Evolutionary conservation across 2,797 vertebrate species (phyloP).

Genomic region (Lepus oiostolus): DNA sequence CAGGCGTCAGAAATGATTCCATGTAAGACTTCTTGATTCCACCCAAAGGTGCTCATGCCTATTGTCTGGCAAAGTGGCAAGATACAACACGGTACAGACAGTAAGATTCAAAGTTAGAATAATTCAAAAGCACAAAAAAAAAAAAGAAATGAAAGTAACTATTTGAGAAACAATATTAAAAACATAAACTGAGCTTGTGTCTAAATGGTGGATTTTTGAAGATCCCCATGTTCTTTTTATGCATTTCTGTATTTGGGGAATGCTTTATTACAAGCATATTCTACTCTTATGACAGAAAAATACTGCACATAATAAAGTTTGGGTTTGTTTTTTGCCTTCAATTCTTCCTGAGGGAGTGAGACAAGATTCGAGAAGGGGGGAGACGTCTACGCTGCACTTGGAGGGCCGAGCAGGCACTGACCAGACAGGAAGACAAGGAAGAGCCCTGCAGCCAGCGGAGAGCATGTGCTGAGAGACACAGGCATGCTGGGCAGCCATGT

Average conservation of each 20-base stretch:
- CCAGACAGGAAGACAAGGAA: not conserved
- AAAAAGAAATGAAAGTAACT: not conserved
- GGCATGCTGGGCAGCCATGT: too few relatives aligned
- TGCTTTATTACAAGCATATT: conserved; percentile 5
- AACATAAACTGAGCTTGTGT: not conserved
- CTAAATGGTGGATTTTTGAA: not conserved
- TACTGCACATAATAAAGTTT: conserved; percentile 32
- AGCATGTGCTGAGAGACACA: not conserved
- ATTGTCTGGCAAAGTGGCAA: not conserved
- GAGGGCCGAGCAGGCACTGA: not conserved
- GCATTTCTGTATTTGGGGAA: not conserved
- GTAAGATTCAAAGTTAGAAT: conserved; percentile 28
- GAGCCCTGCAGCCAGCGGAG: not conserved
- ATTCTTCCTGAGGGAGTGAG: not conserved
- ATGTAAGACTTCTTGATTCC: not conserved
- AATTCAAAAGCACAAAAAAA: not conserved
- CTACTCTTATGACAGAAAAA: conserved; percentile 18
- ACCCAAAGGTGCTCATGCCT: not conserved
- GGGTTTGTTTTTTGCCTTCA: conserved; percentile 14
- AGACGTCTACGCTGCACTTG: not conserved
- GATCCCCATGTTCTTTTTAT: conserved; percentile 43
- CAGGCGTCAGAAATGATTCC: not conserved
- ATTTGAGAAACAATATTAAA: conserved; percentile 65
- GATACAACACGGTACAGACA: not conserved
- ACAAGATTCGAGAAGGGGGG: not conserved